Evolutionary conservation across 1,140 invertebrate species (phyloP), one percentile per base, ranked within the genome.

Genomic region (Steinernema feltiae): DNA sequence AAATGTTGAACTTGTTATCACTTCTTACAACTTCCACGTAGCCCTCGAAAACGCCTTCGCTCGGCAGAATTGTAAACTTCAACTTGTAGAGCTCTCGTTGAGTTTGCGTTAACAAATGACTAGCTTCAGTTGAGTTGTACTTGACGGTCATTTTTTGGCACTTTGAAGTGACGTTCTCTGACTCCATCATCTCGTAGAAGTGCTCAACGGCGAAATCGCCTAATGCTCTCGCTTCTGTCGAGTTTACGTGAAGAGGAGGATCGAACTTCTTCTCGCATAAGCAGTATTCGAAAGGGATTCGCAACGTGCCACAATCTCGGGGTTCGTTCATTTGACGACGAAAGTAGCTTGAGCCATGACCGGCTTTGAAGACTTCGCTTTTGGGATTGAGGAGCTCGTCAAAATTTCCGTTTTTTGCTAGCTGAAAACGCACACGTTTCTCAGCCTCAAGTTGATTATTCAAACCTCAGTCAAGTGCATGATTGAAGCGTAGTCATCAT

Each of bases 401-500:
- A 12, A 72, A 24, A 18, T 15, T 72, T 7, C 21, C 41, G 17
- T 72, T 72, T 72, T 69, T 30, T 69, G 41, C 0, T 72, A 72
- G 15, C 21, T 72, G 30, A 72, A 30, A n/a, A n/a, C n/a, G n/a
- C 53, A 18, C 29, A 7, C 35, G 18, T 41, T 41, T 41, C 7
- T 7, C 7, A 41, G 35, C 7, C 7, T 41, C 35, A 7, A 7
- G 7, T 41, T 7, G 7, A 41, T 7, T 7, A 18, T 41, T 41
- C 35, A 7, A 41, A 41, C 35, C 35, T 41, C 35, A 41, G 35
- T 41, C 7, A 41, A 18, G 18, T 41, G 35, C 7, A 41, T 41
- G 18, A 41, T 7, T 7, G 7, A 7, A 18, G 78, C 78, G 32
- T 75, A 63, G 1, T 48, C 46, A 18, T 79, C 78, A 32, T 78